A percentile compares a stretch with the other conserved stretches of the same genome.
These are phyloP conservation scores for Pelodytes ibericus DNA, from an alignment of 2,797 vertebrate genomes.

Conservation along the genomic window DNA sequence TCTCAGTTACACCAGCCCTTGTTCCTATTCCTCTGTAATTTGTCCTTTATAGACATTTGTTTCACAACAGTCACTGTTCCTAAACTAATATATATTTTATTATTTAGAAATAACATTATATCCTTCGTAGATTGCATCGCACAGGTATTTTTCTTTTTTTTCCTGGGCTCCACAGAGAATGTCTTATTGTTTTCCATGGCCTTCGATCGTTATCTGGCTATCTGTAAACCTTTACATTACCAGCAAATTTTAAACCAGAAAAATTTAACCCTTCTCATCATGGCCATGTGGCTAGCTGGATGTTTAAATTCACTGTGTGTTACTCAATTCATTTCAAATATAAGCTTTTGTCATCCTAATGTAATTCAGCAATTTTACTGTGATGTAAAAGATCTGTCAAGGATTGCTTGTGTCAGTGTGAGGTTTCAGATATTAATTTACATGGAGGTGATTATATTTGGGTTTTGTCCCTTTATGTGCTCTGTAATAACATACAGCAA, in stretches of 20 bases:
- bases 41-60: conserved; percentile 22
- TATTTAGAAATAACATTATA: not conserved
- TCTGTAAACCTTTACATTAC: conserved; percentile 25
- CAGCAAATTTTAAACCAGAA: not conserved
- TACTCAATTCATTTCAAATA: not conserved
- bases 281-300: not conserved
- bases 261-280: not conserved
- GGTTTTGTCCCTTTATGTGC: not conserved
- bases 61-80: conserved; percentile 20
- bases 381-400: conserved; percentile 13
- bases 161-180: not conserved
- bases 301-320: not conserved
- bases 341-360: not conserved
- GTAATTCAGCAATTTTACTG: conserved; percentile 15
- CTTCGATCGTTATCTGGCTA: conserved; percentile 24
- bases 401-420: not conserved
- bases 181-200: conserved; percentile 12
- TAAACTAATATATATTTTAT: conserved; percentile 14
- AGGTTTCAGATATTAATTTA: not conserved
- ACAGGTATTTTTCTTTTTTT: not conserved
- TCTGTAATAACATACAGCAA: conserved; percentile 11
- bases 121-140: not conserved
- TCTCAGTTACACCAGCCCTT: conserved; percentile 10
- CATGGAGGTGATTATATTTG: not conserved
- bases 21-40: conserved; percentile 22